Percentiles rank a stretch among this genome's conserved stretches.
Evolutionary conservation across 2,797 vertebrate species (phyloP).

Genomic region (Cottoperca gobio): DNA sequence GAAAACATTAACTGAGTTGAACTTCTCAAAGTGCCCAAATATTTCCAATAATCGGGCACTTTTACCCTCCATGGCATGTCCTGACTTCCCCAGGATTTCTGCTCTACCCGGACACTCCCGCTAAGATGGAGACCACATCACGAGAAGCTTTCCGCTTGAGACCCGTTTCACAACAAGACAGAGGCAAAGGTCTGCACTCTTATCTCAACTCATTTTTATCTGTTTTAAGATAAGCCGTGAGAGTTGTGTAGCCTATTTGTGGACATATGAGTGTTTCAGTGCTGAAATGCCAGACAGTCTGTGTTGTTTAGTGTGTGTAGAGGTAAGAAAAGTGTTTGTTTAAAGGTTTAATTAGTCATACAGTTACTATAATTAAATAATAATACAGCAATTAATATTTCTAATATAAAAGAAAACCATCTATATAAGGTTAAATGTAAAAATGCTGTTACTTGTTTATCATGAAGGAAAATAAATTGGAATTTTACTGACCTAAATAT

Average conservation of each 20-base stretch:
- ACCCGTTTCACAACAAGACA: slow-evolving; percentile 36
- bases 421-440: neutral
- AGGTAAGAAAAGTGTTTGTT: neutral
- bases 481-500: neutral
- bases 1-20: neutral
- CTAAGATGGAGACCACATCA: slow-evolving; percentile 81
- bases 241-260: slow-evolving; percentile 3
- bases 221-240: slow-evolving; percentile 14
- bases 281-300: neutral
- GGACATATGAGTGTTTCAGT: neutral
- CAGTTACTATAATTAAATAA: neutral
- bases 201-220: slow-evolving; percentile 43
- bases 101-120: slow-evolving; percentile 78
- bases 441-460: neutral
- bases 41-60: neutral
- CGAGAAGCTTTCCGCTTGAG: slow-evolving; percentile 74
- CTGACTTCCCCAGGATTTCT: slow-evolving; percentile 64
- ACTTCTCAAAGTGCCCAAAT: neutral
- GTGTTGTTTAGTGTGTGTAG: neutral
- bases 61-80: neutral
- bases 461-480: neutral
- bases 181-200: slow-evolving; percentile 62
- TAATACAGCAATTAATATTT: neutral
- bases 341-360: neutral
- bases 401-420: neutral